A percentile compares a stretch with the other conserved stretches of the same genome.
Evolutionary conservation across 2,888 invertebrate genomes (phyloP).

Genomic region (Pristionchus exspectatus): DNA sequence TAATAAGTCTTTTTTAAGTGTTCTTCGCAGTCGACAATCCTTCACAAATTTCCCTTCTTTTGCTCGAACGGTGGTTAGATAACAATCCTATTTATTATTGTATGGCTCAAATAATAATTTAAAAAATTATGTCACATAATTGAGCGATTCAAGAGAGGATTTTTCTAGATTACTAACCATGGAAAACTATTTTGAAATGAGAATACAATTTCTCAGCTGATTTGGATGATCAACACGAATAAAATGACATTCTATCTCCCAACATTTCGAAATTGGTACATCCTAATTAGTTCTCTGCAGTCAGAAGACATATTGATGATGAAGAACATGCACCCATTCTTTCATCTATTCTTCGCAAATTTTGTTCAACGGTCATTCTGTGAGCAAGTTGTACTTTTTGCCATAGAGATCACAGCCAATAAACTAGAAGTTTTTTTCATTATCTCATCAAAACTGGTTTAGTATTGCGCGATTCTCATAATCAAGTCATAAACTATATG

Average conservation of each 20-base stretch:
- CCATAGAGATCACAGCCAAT: neutral
- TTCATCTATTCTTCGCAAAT: too few species aligned
- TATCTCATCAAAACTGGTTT: neutral
- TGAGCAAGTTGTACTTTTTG: neutral
- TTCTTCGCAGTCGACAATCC: neutral
- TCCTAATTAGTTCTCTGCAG: neutral
- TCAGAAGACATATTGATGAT: neutral
- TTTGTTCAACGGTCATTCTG: too few species aligned
- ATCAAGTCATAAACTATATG: neutral
- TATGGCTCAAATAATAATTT: neutral
- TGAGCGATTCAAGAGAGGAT: neutral
- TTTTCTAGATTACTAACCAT: too few species aligned
- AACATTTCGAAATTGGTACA: neutral
- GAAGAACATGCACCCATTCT: neutral
- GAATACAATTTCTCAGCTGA: too few species aligned
- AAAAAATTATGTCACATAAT: neutral
- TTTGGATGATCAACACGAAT: too few species aligned
- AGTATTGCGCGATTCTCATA: neutral
- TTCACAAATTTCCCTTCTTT: neutral
- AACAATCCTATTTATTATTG: neutral
- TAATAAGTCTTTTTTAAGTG: neutral
- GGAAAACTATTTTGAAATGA: too few species aligned
- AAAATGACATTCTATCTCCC: neutral
- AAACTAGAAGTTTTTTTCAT: neutral
- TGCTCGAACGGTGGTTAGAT: neutral